Conservation (phyloP, 2,888 invertebrate species). For the Rapana venosa region DNA sequence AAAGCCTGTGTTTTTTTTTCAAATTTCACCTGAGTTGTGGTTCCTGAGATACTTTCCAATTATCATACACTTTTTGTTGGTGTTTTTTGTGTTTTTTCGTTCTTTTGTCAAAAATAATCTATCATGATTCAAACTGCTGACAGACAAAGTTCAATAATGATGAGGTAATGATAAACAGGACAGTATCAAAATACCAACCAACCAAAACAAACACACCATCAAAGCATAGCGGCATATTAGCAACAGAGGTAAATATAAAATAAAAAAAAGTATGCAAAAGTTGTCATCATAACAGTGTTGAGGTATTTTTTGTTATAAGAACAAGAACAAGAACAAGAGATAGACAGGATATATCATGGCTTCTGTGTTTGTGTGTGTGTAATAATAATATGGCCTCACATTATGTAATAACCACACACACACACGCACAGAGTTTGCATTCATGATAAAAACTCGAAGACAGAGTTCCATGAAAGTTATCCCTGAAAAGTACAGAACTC, state of each 20-base stretch:
- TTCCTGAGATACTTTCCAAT: constrained; percentile 13
- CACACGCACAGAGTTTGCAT: background rate
- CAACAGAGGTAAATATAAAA: background rate
- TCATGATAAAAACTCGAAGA: background rate
- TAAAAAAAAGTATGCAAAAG: too few relatives aligned
- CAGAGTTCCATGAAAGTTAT: background rate
- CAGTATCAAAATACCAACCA: too few relatives aligned
- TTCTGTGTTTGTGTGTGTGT: background rate
- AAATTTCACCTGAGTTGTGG: constrained; percentile 19
- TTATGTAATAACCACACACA: background rate
- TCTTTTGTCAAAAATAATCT: background rate
- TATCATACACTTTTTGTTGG: background rate
- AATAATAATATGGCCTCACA: background rate
- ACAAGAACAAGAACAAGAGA: background rate
- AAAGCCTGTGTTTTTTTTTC: background rate
- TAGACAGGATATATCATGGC: background rate
- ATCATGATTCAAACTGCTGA: background rate
- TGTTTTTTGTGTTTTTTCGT: background rate
- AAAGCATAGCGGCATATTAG: background rate
- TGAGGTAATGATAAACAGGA: background rate
- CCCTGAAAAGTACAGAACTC: background rate
- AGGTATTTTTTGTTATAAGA: background rate
- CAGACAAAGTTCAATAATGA: background rate
- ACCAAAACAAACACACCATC: background rate
- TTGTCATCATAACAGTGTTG: background rate